Base-by-base conservation (phyloP, 1,140 invertebrate genomes). In the Mizuhopecten yessoensis region DNA sequence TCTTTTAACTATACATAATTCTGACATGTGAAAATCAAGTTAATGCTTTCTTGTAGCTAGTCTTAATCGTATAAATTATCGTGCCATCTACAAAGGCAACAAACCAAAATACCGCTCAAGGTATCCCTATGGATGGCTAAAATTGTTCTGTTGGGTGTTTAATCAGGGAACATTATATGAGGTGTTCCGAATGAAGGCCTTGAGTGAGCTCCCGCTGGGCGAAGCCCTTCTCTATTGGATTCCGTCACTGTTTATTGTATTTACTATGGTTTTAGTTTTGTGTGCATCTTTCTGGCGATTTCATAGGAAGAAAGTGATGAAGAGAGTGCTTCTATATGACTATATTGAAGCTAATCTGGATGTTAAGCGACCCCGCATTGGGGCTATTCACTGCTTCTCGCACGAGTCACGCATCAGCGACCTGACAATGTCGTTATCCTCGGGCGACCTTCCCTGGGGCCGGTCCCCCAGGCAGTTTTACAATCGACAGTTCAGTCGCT, bases 181-280 rank as follows among this genome's bases (percentile, higher is more conserved):
- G 5, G 0, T 75, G 0, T 29, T 75, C 57, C 57, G 23, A 75
- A 75, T 75, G 57, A 75, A 75, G 5, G 57, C 57, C 17, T 11
- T 75, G 5, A 75, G 57, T 75, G 39, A 87, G n/a, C 34, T 92
- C n/a, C 34, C 87, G 20, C 36, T 87, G 39, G 87, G 34, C 75
- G 57, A 90, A 15, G 89, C 89, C n/a, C 75, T 92, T 75, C 29
- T 92, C 3, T 92, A 92, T 49, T 90, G 87, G 88, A 90, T 92
- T 34, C 91, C 91, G 11, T 90, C 91, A 13, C 45, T 90, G 10
- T 33, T 57, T 17, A 90, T 92, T 42, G 88, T 90, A 15, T 49
- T 90, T n/a, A 87, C 57, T 7, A 92, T 92, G 91, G 33, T 88
- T 42, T 36, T 89, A 2, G 86, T 89, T 11, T 86, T 92, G 17